Conservation (phyloP, 1,140 invertebrate species). For the Aphidius gifuensis region DNA sequence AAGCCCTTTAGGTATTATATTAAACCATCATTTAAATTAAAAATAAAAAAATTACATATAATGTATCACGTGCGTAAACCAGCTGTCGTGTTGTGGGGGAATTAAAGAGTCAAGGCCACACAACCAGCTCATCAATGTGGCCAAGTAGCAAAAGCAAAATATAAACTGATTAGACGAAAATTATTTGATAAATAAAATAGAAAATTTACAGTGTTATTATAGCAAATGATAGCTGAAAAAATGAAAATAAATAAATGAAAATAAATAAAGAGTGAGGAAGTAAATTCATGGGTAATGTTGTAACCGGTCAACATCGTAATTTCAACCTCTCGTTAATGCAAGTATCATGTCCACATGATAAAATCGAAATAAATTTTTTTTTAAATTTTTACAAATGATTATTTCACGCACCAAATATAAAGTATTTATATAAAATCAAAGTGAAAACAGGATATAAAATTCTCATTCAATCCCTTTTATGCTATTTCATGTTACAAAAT, state of each 20-base stretch:
- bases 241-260: conserved; percentile 1
- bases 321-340: conserved; percentile 21
- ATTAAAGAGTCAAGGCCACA: conserved; percentile 12
- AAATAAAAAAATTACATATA: conserved; percentile 6
- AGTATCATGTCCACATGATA: conserved; percentile 26
- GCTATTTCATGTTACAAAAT: not conserved
- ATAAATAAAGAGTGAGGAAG: not conserved
- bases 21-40: not conserved
- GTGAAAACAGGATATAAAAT: conserved; percentile 9
- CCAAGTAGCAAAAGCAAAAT: not conserved
- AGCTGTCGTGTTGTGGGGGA: conserved; percentile 4
- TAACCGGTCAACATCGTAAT: conserved; percentile 15
- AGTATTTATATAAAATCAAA: conserved; percentile 10
- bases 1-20: conserved; percentile 1
- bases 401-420: conserved; percentile 24
- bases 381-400: conserved; percentile 17
- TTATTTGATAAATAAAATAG: conserved; percentile 4
- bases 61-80: conserved; percentile 12
- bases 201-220: not conserved
- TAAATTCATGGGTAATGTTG: not conserved
- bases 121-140: not conserved
- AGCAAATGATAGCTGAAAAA: not conserved
- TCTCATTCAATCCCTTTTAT: conserved; percentile 6
- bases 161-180: not conserved
- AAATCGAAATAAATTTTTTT: conserved; percentile 20